Percentiles rank a stretch among this genome's conserved stretches.
phyloP scores from a whole-genome alignment of 2,888 invertebrate genomes.

The Orthonychiurus folsomi region DNA sequence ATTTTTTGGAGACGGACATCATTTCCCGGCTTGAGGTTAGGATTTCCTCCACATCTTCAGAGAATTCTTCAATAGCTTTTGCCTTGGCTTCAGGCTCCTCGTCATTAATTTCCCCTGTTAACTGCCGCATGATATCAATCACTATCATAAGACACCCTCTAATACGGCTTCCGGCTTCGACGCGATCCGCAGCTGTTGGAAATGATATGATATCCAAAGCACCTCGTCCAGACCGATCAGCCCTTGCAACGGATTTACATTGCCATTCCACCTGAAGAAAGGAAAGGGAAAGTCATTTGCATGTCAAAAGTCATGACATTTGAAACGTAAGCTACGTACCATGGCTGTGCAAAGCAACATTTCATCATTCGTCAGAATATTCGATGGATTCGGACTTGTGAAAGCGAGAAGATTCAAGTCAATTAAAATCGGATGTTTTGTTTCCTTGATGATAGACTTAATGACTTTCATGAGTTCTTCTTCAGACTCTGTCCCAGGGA shows the following conservation, averaged over 20 bases:
- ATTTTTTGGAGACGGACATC: not conserved
- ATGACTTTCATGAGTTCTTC: not conserved
- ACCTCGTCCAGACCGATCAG: not conserved
- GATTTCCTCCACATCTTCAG: not conserved
- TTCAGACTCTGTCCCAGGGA: slow-evolving; percentile 17
- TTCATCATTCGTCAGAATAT: slow-evolving; percentile 4
- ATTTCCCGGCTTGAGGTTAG: not conserved
- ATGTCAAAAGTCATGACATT: no score
- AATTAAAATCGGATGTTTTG: slow-evolving; percentile 22
- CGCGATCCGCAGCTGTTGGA: not conserved
- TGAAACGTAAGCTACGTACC: no score
- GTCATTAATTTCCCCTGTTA: not conserved
- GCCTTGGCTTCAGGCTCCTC: not conserved
- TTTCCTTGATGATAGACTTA: slow-evolving; percentile 26
- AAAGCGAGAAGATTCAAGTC: not conserved
- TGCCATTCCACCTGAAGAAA: not conserved
- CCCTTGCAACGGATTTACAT: not conserved
- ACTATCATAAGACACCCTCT: not conserved
- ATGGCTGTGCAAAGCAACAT: slow-evolving; percentile 1
- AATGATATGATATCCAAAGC: not conserved
- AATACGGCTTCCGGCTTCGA: not conserved
- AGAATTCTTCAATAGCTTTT: not conserved
- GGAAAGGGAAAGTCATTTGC: not conserved
- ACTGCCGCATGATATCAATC: not conserved
- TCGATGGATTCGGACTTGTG: not conserved